Evolutionary conservation across 1,140 invertebrate species (phyloP), one percentile per base, ranked within the genome.

Genomic region (Tetramorium simillimum): DNA sequence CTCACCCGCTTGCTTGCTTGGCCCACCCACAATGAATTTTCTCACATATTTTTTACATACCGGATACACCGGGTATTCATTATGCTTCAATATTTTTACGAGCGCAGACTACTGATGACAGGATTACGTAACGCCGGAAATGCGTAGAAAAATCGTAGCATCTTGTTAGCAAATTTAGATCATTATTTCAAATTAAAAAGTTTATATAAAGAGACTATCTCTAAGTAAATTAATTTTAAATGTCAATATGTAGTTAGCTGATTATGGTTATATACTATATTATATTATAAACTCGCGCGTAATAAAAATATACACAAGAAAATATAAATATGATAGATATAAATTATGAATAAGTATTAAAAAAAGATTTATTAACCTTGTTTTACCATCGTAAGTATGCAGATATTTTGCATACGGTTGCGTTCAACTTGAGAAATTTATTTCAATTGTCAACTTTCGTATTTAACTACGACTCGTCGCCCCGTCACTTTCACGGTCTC

Each of bases 51-150:
- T 73, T 82, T 82, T 37, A 72, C 28, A 9, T 2, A 43, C 53
- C 16, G 37, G 56, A 77, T 77, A 80, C 33, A 40, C n/a, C 5
- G 24, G 10, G 2, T 49, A 37, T 82, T 73, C 37, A 73, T 82
- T 82, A 73, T 82, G 60, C 24, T 40, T 53, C 16, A 18, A 37
- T 73, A 82, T 82, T 82, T 82, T 82, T 73, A 82, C 40, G 14
- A 60, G 18, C 16, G 3, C 9, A 12, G 24, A 58, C 67, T 24
- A 46, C 12, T 46, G 18, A 73, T 33, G 67, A 73, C 56, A 46
- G 7, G 10, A 33, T 73, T 81, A 81, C 21, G 10, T 73, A 82
- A 73, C 14, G 46, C 21, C 16, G 62, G 7, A 81, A 69, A 40
- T 40, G 5, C n/a, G 28, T 10, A 24, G 18, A 43, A 67, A 80